Percentiles rank a stretch among this genome's conserved stretches.
Evolutionary conservation across 2,888 invertebrate genomes (phyloP).

Genomic region (Monochamus alternatus): DNA sequence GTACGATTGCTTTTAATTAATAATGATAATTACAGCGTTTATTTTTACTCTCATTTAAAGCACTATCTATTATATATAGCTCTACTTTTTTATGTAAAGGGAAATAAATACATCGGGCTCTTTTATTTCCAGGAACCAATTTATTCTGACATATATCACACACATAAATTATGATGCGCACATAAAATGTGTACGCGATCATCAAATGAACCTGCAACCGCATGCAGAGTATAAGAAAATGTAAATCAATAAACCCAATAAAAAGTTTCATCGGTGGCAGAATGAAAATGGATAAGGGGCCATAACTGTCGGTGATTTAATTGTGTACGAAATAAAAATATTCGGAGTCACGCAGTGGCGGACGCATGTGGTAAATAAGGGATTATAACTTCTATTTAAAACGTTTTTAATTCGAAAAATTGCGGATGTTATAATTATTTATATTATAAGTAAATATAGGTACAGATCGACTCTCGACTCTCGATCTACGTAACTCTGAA

Average conservation of each 20-base stretch:
- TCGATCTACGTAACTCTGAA: no score
- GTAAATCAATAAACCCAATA: slow-evolving; percentile 46
- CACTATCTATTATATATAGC: no score
- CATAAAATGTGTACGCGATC: slow-evolving; percentile 30
- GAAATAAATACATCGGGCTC: neutral
- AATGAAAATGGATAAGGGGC: slow-evolving; percentile 43
- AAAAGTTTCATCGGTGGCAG: slow-evolving; percentile 44
- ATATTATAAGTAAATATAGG: no score
- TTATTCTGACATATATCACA: slow-evolving; percentile 25
- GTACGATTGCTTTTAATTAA: no score
- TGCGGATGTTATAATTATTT: no score
- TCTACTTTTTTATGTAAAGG: neutral
- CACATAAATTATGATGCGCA: slow-evolving; percentile 27
- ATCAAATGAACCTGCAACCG: slow-evolving; percentile 27
- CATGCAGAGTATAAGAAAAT: slow-evolving; percentile 37
- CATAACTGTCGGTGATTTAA: slow-evolving; percentile 48
- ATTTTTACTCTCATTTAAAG: no score
- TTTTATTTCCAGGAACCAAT: neutral
- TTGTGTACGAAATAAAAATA: slow-evolving; percentile 37
- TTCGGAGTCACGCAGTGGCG: slow-evolving; percentile 24
- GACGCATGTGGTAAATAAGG: neutral
- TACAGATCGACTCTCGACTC: no score
- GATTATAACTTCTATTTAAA: no score
- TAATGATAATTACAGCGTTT: no score
- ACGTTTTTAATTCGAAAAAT: no score